Base-by-base conservation (phyloP, 2,888 invertebrate genomes). In the Melangyna quadrimaculata region DNA sequence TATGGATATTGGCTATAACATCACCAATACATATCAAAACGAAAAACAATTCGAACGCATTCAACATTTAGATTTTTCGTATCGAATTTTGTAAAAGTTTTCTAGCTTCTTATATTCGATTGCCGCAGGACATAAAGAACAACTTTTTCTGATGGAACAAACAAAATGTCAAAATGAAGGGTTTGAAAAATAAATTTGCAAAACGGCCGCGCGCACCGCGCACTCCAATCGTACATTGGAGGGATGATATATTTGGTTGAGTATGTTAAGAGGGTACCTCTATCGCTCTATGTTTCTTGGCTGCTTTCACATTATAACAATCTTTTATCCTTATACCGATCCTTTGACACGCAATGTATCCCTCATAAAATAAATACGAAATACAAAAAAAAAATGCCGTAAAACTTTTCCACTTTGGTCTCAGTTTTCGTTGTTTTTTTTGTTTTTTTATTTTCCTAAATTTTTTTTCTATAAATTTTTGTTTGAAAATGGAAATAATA, bases 291-390 rank as follows among this genome's bases (percentile, higher is more conserved):
- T n/a, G n/a, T 37, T 22, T 51, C 6, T 19, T 59, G 24, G 24
- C 59, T 27, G 14, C 40, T 77, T 59, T 35, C 59, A 65, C 74
- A 79, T 80, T 84, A 79, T 72, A 69, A 83, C 86, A 80, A 86
- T 86, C 80, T 86, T 80, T 86, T 77, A 81, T 80, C 77, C 86
- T 77, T 81, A 40, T 77, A 77, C 37, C 63, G 81, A 81, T 86
- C 86, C 86, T 86, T 78, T 86, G 86, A 86, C 86, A 86, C 86
- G 81, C 86, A 81, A 86, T 78, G 81, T 69, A 77, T 81, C 81
- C 81, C 77, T 81, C 86, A 78, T 81, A 86, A 81, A 86, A 77
- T 32, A 72, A 65, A 57, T 37, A n/a, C n/a, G n/a, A n/a, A n/a
- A n/a, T n/a, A n/a, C n/a, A 48, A 57, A 37, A 53, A 67, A 48